Conservation (phyloP, 2,888 invertebrate genomes). For the Drosophila subsilvestris region DNA sequence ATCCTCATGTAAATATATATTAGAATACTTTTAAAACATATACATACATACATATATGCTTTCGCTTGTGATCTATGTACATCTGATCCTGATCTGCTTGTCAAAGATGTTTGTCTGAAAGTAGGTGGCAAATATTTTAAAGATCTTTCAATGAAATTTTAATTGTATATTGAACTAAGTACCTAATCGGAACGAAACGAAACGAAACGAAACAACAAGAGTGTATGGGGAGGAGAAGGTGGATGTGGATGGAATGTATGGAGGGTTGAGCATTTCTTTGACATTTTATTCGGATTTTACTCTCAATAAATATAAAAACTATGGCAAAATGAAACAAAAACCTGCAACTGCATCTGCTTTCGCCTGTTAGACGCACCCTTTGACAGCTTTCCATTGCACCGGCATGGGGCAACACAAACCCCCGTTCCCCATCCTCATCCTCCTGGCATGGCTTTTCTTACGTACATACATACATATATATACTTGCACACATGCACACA, state of each 20-base stretch:
- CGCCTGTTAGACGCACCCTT: background rate
- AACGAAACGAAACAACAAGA: slow-evolving; percentile 7
- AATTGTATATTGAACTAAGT: slow-evolving; percentile 33
- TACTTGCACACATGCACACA: slow-evolving; percentile 1
- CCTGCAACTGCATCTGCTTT: slow-evolving; percentile 30
- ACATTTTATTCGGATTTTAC: slow-evolving; percentile 38
- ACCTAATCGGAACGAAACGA: slow-evolving; percentile 13
- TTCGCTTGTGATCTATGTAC: background rate
- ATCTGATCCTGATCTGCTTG: background rate
- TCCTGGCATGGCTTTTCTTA: background rate
- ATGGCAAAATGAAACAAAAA: slow-evolving; percentile 33
- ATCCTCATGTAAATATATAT: background rate
- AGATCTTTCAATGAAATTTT: slow-evolving; percentile 9
- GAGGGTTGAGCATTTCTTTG: slow-evolving; percentile 21
- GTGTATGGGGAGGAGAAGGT: background rate
- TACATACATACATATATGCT: background rate
- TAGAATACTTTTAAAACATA: no score
- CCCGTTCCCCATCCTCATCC: no score
- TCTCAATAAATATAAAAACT: slow-evolving; percentile 38
- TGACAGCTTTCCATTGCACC: background rate
- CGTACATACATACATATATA: slow-evolving; percentile 8
- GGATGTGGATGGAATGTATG: slow-evolving; percentile 4
- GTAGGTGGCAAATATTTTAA: background rate
- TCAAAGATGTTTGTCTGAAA: background rate
- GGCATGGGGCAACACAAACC: background rate